These are phyloP conservation scores for Heloderma charlesbogerti DNA, from an alignment of 2,113 vertebrate species.

Conservation along the genomic window DNA sequence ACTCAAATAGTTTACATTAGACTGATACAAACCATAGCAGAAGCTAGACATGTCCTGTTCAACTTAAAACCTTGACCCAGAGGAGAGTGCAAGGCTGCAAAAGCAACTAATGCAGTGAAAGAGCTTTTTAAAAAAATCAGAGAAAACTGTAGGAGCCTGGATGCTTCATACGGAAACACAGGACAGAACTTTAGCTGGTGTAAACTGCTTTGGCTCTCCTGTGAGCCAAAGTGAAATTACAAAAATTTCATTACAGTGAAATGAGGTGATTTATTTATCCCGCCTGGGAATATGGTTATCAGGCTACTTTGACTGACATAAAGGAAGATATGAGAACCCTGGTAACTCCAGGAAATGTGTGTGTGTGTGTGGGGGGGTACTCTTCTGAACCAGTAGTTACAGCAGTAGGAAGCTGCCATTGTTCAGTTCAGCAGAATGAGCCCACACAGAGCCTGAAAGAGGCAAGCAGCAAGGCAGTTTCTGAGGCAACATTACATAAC, in stretches of 20 bases:
- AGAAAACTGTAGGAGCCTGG: not conserved
- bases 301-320: not conserved
- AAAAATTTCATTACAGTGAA: too few relatives aligned
- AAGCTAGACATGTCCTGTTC: not conserved
- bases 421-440: conserved; percentile 12
- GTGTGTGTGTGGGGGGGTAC: not conserved
- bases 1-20: not conserved
- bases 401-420: not conserved
- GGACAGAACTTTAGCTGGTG: not conserved
- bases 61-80: not conserved
- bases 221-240: too few relatives aligned
- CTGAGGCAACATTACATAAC: not conserved
- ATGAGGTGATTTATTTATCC: not conserved
- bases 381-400: not conserved
- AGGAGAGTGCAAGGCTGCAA: not conserved
- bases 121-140: not conserved
- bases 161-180: conserved; percentile 9
- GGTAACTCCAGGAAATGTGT: not conserved
- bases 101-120: not conserved
- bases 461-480: not conserved
- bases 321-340: not conserved
- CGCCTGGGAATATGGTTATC: not conserved
- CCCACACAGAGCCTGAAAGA: not conserved
- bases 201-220: not conserved
- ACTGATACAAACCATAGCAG: not conserved